A percentile compares a stretch with the other conserved stretches of the same genome.
These are phyloP conservation scores for Callyntrura guangdongensis DNA, from an alignment of 2,888 invertebrate genomes.

Conservation along the genomic window DNA sequence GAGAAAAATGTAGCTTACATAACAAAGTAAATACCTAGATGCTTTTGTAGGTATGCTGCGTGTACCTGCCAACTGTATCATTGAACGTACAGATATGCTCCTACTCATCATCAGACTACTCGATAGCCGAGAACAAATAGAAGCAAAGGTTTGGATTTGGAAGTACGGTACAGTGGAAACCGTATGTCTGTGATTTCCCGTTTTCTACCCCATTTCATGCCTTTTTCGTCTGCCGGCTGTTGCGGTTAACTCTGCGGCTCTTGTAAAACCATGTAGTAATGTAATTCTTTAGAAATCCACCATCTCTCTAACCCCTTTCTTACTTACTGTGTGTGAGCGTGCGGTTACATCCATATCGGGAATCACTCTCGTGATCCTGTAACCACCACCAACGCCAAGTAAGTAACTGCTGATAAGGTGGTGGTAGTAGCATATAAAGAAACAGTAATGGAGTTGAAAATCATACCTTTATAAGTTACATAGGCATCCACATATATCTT, in stretches of 20 bases:
- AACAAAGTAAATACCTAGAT: not conserved
- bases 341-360: not conserved
- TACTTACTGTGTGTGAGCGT: not conserved
- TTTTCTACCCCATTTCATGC: conserved; percentile 72
- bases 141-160: conserved; percentile 7
- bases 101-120: not conserved
- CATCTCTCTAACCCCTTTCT: not conserved
- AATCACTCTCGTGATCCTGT: conserved; percentile 43
- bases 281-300: not conserved
- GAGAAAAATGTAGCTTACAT: not conserved
- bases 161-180: conserved; percentile 24
- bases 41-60: not conserved
- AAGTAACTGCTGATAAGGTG: not conserved
- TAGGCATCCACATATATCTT: not conserved
- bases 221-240: conserved; percentile 54
- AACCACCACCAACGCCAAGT: conserved; percentile 36
- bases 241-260: conserved; percentile 65
- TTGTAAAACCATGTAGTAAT: conserved; percentile 32
- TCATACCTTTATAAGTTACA: not conserved
- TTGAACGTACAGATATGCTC: not conserved
- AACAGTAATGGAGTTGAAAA: conserved; percentile 24
- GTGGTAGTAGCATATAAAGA: not conserved
- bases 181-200: conserved; percentile 58
- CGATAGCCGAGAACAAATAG: conserved; percentile 42
- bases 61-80: not conserved